Evolutionary conservation across 2,113 vertebrate species (phyloP).

Genomic region (Callocephalon fimbriatum): DNA sequence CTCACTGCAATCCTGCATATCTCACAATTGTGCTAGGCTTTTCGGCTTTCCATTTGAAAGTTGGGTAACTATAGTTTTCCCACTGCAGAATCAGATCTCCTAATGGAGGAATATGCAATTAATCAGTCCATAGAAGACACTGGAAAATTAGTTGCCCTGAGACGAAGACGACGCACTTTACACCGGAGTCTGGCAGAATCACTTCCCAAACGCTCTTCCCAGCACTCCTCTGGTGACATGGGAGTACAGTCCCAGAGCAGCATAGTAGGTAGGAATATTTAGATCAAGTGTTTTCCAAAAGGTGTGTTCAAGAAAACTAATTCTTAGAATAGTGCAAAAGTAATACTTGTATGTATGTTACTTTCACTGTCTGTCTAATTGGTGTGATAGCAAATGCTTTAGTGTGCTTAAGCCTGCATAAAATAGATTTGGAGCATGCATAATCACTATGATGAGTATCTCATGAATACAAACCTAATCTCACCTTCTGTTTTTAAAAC

Average conservation of each 20-base stretch:
- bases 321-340: not conserved
- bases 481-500: not conserved
- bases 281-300: not conserved
- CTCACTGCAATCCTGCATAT: not conserved
- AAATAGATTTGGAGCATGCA: not conserved
- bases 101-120: slow-evolving; percentile 87
- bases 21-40: not conserved
- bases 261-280: slow-evolving; percentile 63
- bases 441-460: not conserved
- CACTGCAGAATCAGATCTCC: slow-evolving; percentile 85
- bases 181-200: slow-evolving; percentile 82
- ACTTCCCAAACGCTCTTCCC: slow-evolving; percentile 74
- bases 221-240: slow-evolving; percentile 53
- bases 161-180: slow-evolving; percentile 85
- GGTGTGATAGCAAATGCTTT: not conserved
- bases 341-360: not conserved
- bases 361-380: not conserved
- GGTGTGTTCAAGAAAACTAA: not conserved
- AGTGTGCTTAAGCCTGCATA: not conserved
- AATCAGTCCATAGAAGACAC: slow-evolving; percentile 83
- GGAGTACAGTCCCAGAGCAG: slow-evolving; percentile 46
- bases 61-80: not conserved
- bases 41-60: not conserved
- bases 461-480: not conserved
- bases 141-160: slow-evolving; percentile 81